Conservation (phyloP, 2,797 vertebrate species). For the Chaetophractus vellerosus region DNA sequence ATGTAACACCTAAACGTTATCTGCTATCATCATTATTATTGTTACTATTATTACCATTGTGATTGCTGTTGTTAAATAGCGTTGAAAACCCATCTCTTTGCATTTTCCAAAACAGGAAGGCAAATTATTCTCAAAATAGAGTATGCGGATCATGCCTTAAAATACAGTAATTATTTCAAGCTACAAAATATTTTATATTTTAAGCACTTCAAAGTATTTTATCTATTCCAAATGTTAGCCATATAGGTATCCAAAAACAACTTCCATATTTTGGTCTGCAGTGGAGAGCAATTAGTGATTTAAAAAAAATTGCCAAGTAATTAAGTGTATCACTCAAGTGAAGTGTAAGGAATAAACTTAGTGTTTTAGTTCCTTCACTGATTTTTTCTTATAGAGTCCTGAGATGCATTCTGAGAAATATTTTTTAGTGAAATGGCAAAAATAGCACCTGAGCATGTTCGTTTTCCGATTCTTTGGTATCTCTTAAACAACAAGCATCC, state of each 20-base stretch:
- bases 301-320: neutral
- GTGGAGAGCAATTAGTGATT: neutral
- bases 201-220: slow-evolving; percentile 44
- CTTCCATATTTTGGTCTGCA: slow-evolving; percentile 30
- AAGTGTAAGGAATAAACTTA: neutral
- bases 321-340: neutral
- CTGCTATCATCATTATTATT: neutral
- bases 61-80: neutral
- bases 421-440: neutral
- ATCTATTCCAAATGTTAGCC: neutral
- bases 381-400: neutral
- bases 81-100: neutral
- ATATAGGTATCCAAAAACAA: slow-evolving; percentile 23
- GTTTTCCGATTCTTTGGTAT: neutral
- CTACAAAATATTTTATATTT: neutral
- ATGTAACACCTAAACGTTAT: neutral
- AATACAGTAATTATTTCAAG: slow-evolving; percentile 27
- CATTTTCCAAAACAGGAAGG: slow-evolving; percentile 53
- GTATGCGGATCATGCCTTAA: neutral
- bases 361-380: neutral
- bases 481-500: neutral
- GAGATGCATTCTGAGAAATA: neutral
- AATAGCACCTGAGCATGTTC: neutral
- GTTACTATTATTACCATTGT: neutral
- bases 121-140: slow-evolving; percentile 40